These are phyloP conservation scores for Parotia lawesii DNA, from an alignment of 2,113 vertebrate species.

Conservation along the genomic window DNA sequence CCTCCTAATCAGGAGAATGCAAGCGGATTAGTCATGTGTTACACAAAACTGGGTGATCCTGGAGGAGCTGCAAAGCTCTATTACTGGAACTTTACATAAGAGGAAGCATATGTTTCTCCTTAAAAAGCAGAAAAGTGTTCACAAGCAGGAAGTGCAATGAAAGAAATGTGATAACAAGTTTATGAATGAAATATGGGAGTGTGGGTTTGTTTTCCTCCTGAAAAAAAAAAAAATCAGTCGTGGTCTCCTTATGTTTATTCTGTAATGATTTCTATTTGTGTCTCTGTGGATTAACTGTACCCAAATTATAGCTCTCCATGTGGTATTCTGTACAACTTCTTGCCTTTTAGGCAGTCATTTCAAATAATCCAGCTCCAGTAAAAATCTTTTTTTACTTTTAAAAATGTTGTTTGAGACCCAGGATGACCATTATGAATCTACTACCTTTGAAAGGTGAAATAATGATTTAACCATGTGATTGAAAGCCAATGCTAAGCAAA, in stretches of 20 bases:
- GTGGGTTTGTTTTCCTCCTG: background rate
- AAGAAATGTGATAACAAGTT: background rate
- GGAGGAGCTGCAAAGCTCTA: background rate
- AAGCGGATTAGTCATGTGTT: background rate
- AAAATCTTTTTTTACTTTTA: background rate
- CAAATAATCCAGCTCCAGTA: background rate
- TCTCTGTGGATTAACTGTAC: background rate
- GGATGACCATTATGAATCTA: background rate
- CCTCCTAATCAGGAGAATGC: background rate
- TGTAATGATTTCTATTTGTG: background rate
- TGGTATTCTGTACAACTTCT: background rate
- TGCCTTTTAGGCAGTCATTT: background rate
- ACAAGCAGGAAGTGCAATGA: background rate
- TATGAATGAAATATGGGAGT: background rate
- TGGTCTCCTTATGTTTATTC: background rate
- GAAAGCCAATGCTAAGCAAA: background rate
- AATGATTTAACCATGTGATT: background rate
- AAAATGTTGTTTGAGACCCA: background rate
- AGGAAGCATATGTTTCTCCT: background rate
- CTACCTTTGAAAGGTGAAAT: background rate
- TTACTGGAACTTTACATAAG: background rate
- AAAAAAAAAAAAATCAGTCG: background rate
- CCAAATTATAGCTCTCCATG: background rate
- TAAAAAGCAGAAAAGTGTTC: background rate
- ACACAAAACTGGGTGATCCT: background rate